Evolutionary conservation across 2,113 vertebrate genomes (phyloP), one percentile per base, ranked within the genome.

Genomic region (Corythornis vintsioides): DNA sequence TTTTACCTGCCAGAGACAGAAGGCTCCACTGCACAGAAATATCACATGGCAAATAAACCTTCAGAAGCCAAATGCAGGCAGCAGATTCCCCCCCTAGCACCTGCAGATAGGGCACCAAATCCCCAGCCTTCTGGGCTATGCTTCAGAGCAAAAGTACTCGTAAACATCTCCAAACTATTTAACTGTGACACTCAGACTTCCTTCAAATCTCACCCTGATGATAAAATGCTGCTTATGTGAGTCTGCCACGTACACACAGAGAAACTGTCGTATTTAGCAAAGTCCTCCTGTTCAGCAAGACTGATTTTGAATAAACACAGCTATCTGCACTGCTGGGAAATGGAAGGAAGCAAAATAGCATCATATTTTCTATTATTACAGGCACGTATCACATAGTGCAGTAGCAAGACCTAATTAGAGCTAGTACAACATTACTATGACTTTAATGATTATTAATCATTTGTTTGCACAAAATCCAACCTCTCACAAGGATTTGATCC

Each of bases 41-140:
- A 89, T 65, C 66, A 84, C 90, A 91, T 25, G 45, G 63, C 50
- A 92, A 83, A 96, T 35, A 75, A 70, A 26, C 75, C 75, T 55
- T 13, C 1, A 0, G 63, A 53, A 76, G 67, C 38, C 79, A 78
- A 59, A 45, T 0, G 3, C 81, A 59, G 53, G 69, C 72, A 90
- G 50, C 0, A 0, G 16, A 92, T 55, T 22, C 20, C 42, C 1
- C 1, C 20, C 1, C 20, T 55, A 63, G 56, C 71, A 67, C 87
- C 85, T 85, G 70, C 2, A 4, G 72, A 74, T 88, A 83, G 75
- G 90, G 56, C 43, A 86, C 42, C 31, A 88, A 70, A 50, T 57
- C 71, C 69, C 78, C 85, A 86, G 90, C 21, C 63, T 64, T 61
- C 76, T 35, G 43, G 76, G 53, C 53, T 35, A 33, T 48, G 6